Base-by-base conservation (phyloP, 2,113 vertebrate species). In the Plecotus auritus region DNA sequence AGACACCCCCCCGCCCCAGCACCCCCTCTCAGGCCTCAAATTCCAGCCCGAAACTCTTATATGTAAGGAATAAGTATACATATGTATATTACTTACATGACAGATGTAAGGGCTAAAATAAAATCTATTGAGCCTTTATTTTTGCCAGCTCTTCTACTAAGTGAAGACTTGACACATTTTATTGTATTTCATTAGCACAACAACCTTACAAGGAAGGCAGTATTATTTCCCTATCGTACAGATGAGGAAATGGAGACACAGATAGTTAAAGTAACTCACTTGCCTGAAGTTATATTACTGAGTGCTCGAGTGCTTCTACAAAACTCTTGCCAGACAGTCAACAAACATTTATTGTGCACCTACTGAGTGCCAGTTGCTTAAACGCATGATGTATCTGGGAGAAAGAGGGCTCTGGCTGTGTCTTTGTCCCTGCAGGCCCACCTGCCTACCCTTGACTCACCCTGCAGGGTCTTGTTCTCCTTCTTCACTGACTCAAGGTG, bases 401-500 rank as follows among this genome's bases (percentile, higher is more conserved):
- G 61, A 45, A 8, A 22, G 45, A 9, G 45, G 77, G 26, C 28
- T n/a, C 40, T 73, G 11, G 3, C 76, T 37, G 4, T 35, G 64
- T 56, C 47, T 85, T 59, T 9, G 13, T 51, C 40, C 70, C 72
- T 49, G 12, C 12, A 59, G 72, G 10, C 40, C 70, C 23, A 0
- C 30, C 37, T 3, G n/a, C 28, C 28, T 49, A 20, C 11, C 64
- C 32, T 56, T 23, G 59, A 66, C 85, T 98, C 96, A 98, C 98
- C 97, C 90, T 98, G 97, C 67, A 98, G 97, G 13, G 95, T 97
- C 94, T 97, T 99, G 90, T 98, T 99, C 45, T 98, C 97, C 86
- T 98, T 98, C 91, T 98, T 98, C 49, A 98, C 54, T 0, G 97
- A 96, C 92, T 98, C 97, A 5, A 98, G 95, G 32, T 98, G 97